Evolutionary conservation across 1,140 invertebrate genomes (phyloP), one percentile per base, ranked within the genome.

Genomic region (Drosophila elegans): DNA sequence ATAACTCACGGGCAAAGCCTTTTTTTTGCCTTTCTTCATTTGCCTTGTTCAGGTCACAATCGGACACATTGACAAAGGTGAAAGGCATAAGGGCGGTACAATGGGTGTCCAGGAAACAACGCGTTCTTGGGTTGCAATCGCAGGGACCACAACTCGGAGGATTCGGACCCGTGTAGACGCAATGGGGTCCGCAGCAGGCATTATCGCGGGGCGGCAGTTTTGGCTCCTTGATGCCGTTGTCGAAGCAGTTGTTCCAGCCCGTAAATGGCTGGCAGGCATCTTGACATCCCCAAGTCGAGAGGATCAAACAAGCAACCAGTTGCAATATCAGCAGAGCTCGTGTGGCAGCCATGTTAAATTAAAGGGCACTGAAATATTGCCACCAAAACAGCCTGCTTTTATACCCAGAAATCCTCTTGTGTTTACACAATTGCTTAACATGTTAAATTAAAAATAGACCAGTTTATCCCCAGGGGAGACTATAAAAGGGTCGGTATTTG

Each of bases 361-460:
- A 7, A 29, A 45, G 34, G 16, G 11, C 5, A 32, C 45, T 46
- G 27, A 12, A 44, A 55, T 12, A 48, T 49, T 2, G 1, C 34
- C 11, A 12, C n/a, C 2, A 12, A 41, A 39, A 13, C 16, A 11
- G n/a, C 13, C 36, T 25, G 27, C 63, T 71, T 71, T 39, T 71
- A 71, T 71, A 71, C 67, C 13, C 6, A 9, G 27, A 29, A 32
- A 4, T 49, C 12, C 6, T 2, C 27, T 4, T 4, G 12, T 59
- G 36, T 68, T 41, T 71, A 27, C 67, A 71, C 67, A 71, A 71
- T 45, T 71, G 67, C 27, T 11, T 7, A 16, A 63, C 34, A 36
- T 10, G 57, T 4, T 16, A 9, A 21, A 68, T 36, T 48, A 56
- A 55, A 71, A 68, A 68, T 64, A 67, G 27, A 7, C 21, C 38